A percentile compares a stretch with the other conserved stretches of the same genome.
Conservation (phyloP, 1,140 invertebrate genomes). For the Brachionus koreanus region DNA sequence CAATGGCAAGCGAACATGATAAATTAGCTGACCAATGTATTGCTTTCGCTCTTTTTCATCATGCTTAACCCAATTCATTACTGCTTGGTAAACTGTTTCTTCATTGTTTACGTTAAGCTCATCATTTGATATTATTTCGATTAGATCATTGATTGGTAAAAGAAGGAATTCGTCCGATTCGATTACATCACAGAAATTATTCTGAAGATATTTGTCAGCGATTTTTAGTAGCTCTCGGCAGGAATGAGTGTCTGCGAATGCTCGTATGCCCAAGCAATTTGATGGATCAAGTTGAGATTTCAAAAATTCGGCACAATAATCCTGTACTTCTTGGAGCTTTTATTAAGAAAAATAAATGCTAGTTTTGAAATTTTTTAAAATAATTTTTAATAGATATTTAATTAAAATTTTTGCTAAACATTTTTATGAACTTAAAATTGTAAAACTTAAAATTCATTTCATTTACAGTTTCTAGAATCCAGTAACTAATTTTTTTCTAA, state of each 20-base stretch:
- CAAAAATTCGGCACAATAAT: constrained; percentile 96
- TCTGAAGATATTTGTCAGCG: constrained; percentile 95
- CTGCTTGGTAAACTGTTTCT: constrained; percentile 85
- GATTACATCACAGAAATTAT: constrained; percentile 94
- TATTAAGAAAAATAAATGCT: constrained; percentile 47
- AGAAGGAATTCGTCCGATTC: constrained; percentile 95
- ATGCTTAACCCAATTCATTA: constrained; percentile 97
- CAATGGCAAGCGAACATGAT: constrained; percentile 85
- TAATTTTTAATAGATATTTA: no score
- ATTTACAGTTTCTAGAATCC: no score
- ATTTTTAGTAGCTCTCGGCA: constrained; percentile 88
- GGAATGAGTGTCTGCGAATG: constrained; percentile 97
- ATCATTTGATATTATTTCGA: constrained; percentile 94
- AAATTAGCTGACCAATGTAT: constrained; percentile 83
- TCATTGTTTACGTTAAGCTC: constrained; percentile 93
- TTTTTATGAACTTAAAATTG: no score
- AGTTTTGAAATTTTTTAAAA: no score
- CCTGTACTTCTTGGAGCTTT: constrained; percentile 56
- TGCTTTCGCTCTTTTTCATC: constrained; percentile 84
- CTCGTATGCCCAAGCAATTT: constrained; percentile 92
- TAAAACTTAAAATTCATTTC: no score
- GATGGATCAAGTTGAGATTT: constrained; percentile 93
- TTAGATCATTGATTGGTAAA: constrained; percentile 85
- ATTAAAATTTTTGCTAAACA: no score
- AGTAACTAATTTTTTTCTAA: no score